Percentiles rank a stretch among this genome's conserved stretches.
Evolutionary conservation across 2,888 invertebrate genomes (phyloP).

Genomic region (Scaptodrosophila latifasciaeformis): DNA sequence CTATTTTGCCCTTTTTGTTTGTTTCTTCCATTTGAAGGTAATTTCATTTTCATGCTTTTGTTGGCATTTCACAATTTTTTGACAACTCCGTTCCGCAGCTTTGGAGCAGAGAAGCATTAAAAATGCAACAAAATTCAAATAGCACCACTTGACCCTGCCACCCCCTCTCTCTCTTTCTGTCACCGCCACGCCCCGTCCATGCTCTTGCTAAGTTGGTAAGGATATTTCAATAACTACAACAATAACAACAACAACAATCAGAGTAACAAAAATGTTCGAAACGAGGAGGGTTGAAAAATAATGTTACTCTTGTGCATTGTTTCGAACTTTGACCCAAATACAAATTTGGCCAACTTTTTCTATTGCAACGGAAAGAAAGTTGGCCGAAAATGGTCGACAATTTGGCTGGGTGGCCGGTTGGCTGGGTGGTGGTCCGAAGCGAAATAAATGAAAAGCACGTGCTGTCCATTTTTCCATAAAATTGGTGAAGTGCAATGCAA

Average conservation of each 20-base stretch:
- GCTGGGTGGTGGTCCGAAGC: slow-evolving; percentile 12
- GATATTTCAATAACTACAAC: slow-evolving; percentile 25
- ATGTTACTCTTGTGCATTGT: slow-evolving; percentile 41
- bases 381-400: neutral
- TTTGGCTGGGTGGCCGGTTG: slow-evolving; percentile 1
- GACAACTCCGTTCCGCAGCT: slow-evolving; percentile 28
- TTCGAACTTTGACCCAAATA: slow-evolving; percentile 53
- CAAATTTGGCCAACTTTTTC: slow-evolving; percentile 30
- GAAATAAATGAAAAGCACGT: neutral
- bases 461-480: slow-evolving; percentile 26
- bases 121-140: too few relatives aligned
- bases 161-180: too few relatives aligned
- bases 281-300: too few relatives aligned
- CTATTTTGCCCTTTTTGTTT: slow-evolving; percentile 32
- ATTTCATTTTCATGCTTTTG: slow-evolving; percentile 65
- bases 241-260: slow-evolving; percentile 1
- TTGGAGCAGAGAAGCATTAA: neutral
- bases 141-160: too few relatives aligned
- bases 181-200: slow-evolving; percentile 7
- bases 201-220: slow-evolving; percentile 12
- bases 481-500: slow-evolving; percentile 24
- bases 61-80: slow-evolving; percentile 22
- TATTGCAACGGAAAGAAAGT: slow-evolving; percentile 16
- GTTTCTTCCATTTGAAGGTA: slow-evolving; percentile 39
- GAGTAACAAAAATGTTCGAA: slow-evolving; percentile 4